Percentiles rank a stretch among this genome's conserved stretches.
Evolutionary conservation across 2,113 vertebrate species (phyloP).

Genomic region (Alosa alosa): DNA sequence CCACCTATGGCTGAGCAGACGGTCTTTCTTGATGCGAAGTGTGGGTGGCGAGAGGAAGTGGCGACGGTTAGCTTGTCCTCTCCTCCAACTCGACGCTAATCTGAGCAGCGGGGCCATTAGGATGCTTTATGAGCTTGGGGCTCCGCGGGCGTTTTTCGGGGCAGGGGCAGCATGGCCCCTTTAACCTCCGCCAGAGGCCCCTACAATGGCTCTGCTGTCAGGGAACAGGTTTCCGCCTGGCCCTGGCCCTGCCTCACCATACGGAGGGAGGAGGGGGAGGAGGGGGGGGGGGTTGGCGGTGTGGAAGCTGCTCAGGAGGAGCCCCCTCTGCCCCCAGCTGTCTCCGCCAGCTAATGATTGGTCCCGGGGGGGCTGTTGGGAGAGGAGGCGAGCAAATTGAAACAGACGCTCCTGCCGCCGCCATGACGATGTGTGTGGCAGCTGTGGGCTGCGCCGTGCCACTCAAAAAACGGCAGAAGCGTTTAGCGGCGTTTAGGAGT

Average conservation of each 20-base stretch:
- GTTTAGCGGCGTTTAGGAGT: constrained; percentile 50
- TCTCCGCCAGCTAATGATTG: constrained; percentile 80
- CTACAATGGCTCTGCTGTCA: constrained; percentile 78
- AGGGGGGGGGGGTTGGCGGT: constrained; percentile 45
- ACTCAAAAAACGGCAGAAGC: constrained; percentile 60
- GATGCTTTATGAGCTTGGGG: constrained; percentile 69
- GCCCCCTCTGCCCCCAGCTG: constrained; percentile 80
- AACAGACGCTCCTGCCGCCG: constrained; percentile 73
- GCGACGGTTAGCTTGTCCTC: not conserved
- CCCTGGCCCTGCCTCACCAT: constrained; percentile 62
- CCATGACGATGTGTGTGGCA: constrained; percentile 72
- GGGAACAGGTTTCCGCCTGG: constrained; percentile 58
- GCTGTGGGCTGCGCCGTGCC: constrained; percentile 58
- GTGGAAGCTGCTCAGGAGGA: constrained; percentile 57
- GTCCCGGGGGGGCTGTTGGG: constrained; percentile 77
- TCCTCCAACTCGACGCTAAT: constrained; percentile 57
- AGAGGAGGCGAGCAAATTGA: constrained; percentile 78
- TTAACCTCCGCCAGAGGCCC: constrained; percentile 74
- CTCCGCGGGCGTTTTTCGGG: constrained; percentile 53
- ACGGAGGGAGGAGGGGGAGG: constrained; percentile 59
- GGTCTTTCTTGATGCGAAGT: not conserved
- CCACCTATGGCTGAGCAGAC: no score
- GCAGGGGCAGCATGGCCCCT: constrained; percentile 61
- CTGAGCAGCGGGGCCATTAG: constrained; percentile 73
- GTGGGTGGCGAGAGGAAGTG: not conserved